Evolutionary conservation across 1,140 invertebrate species (phyloP).

Genomic region (Pseudomyrmex concolor): DNA sequence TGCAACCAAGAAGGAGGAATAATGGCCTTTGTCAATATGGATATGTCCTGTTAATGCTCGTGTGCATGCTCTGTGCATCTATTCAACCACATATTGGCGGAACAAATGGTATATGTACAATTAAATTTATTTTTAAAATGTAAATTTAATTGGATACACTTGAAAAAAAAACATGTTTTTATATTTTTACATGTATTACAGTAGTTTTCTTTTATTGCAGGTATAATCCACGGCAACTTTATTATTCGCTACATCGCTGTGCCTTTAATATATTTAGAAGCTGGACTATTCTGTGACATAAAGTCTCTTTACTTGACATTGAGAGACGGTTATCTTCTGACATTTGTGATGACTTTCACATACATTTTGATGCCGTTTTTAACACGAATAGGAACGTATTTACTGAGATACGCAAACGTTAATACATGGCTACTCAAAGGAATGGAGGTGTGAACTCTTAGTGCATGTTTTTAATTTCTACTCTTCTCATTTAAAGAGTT

Average conservation of each 20-base stretch:
- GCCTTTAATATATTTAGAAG: slow-evolving; percentile 81
- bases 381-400: slow-evolving; percentile 76
- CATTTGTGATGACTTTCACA: slow-evolving; percentile 79
- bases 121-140: not conserved
- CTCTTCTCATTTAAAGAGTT: not conserved
- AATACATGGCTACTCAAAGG: slow-evolving; percentile 82
- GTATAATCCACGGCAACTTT: slow-evolving; percentile 79
- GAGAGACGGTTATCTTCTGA: slow-evolving; percentile 77
- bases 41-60: slow-evolving; percentile 80
- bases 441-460: slow-evolving; percentile 77
- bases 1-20: slow-evolving; percentile 44
- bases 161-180: not conserved
- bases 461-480: not conserved
- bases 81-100: slow-evolving; percentile 79
- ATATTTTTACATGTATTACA: slow-evolving; percentile 14
- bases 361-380: slow-evolving; percentile 80
- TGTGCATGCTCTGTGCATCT: slow-evolving; percentile 81
- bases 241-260: slow-evolving; percentile 81
- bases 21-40: slow-evolving; percentile 76
- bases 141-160: not conserved
- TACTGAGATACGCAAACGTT: slow-evolving; percentile 75
- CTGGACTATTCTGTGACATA: slow-evolving; percentile 78
- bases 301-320: slow-evolving; percentile 76
- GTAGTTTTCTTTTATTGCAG: slow-evolving; percentile 67
- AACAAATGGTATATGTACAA: slow-evolving; percentile 77